Evolutionary conservation across 2,888 invertebrate genomes (phyloP), one percentile per base, ranked within the genome.

Genomic region (Mythimna albipuncta): DNA sequence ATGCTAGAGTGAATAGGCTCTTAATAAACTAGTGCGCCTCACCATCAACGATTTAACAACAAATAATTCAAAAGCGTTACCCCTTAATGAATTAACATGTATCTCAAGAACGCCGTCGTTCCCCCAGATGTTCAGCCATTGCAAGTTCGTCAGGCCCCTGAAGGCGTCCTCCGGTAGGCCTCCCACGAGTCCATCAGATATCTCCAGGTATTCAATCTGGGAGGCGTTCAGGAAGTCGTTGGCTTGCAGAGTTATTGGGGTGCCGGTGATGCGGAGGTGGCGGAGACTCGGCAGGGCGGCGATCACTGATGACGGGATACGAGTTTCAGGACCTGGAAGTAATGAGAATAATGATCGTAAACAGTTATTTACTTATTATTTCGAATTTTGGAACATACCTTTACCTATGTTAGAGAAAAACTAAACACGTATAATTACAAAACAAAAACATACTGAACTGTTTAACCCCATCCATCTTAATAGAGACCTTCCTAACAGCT

Each of bases 41-140:
- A 44, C 1, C 44, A 11, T 11, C 44, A 44, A 44, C 44, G 44
- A 44, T 44, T 44, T 4, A 16, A 16, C 13, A 5, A 50, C n/a
- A 52, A 52, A n/a, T 2, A 52, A 52, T n/a, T n/a, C 19, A 52
- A 52, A 19, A 58, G 4, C 35, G 76, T 64, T 32, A 74, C 85
- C 81, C 35, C 52, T 63, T 6, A 91, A 83, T 11, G 89, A 57
- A 13, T 80, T 79, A 0, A 55, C 65, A 0, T 77, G 77, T 35
- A 90, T 47, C 4, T 68, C 50, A 1, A 6, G 26, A 11, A 92
- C 61, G 0, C 6, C 16, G 16, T 71, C 32, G 63, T 92, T 91
- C 1, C 62, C 38, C 69, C 80, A 82, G 0, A 92, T 72, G 26
- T 76, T 75, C 2, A 92, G 75, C 0, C 5, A 54, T 0, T 38